These are phyloP conservation scores for Heterochromis multidens DNA, from an alignment of 2,113 vertebrate species.

Conservation along the genomic window DNA sequence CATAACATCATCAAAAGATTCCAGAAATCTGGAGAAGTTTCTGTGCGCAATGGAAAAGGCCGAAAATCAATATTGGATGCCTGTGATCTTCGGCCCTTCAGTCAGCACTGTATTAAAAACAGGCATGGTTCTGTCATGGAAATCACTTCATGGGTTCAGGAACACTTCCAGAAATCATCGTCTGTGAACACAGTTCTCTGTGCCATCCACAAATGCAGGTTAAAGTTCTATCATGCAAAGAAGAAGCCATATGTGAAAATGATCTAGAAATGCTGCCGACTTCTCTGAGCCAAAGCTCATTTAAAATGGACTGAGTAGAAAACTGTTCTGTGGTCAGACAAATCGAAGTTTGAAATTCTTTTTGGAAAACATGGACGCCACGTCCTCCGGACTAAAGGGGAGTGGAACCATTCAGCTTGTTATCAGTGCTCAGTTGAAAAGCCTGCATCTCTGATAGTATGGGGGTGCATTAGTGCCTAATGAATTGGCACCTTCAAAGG, in stretches of 20 bases:
- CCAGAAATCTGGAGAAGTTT: neutral
- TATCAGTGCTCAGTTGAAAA: neutral
- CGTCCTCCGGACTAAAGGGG: neutral
- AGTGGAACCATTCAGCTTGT: neutral
- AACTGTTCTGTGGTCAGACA: no score
- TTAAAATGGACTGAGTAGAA: neutral
- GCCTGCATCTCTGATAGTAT: neutral
- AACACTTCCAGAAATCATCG: no score
- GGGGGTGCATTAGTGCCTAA: neutral
- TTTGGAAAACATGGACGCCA: neutral
- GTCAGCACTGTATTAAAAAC: neutral
- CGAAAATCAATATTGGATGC: neutral
- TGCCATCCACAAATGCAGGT: neutral
- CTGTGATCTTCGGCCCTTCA: no score
- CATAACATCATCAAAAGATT: neutral
- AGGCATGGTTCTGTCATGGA: neutral
- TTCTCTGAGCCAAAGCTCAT: neutral
- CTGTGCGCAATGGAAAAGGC: neutral
- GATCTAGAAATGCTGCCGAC: neutral
- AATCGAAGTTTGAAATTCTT: no score
- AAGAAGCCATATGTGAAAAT: neutral
- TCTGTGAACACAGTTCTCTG: neutral
- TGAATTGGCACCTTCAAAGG: neutral
- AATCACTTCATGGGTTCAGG: neutral
- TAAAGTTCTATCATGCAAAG: neutral